Evolutionary conservation across 2,113 vertebrate genomes (phyloP), one percentile per base, ranked within the genome.

Genomic region (Beaufortia kweichowensis): DNA sequence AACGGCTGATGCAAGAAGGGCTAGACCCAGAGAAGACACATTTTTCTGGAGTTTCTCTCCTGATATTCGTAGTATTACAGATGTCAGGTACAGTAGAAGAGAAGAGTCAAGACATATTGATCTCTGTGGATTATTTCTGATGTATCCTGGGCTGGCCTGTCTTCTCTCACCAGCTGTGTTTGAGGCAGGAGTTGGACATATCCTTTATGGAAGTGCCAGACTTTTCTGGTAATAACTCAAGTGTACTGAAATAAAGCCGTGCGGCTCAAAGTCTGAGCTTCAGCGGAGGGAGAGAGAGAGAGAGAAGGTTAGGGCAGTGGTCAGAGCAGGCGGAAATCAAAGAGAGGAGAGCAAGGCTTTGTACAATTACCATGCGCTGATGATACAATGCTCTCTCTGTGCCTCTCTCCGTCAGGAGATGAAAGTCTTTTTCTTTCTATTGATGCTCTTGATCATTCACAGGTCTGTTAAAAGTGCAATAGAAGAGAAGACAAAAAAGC

Each of bases 401-500:
- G 19, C 21, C 24, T 57, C 33, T 6, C 39, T 50, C 43, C 55
- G 48, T 76, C 84, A 86, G 85, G 84, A 90, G 91, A 92, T 92
- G 89, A 92, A 92, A 92, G 90, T 84, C 75, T 78, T 74, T 33
- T 77, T 83, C 76, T 14, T 73, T 67, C 80, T 61, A 17, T 85
- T 81, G 89, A 43, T 84, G 77, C 72, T 79, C 82, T 11, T 83
- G 83, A 87, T 89, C 87, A 90, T 91, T 91, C 89, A 89, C 89
- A 89, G 86, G 86, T 91, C 88, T 90, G 88, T 88, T 86, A 89
- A 89, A 86, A 79, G 76, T 83, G 84, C 86, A 87, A 81, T 88
- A 81, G 84, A 48, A 67, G 68, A 85, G 82, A 84, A 3, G 17
- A 63, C 85, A 83, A 83, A 87, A 86, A 75, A 68, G 23, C 7